Base-by-base conservation (phyloP, 2,888 invertebrate species). In the Scrobipalpa atriplicella region DNA sequence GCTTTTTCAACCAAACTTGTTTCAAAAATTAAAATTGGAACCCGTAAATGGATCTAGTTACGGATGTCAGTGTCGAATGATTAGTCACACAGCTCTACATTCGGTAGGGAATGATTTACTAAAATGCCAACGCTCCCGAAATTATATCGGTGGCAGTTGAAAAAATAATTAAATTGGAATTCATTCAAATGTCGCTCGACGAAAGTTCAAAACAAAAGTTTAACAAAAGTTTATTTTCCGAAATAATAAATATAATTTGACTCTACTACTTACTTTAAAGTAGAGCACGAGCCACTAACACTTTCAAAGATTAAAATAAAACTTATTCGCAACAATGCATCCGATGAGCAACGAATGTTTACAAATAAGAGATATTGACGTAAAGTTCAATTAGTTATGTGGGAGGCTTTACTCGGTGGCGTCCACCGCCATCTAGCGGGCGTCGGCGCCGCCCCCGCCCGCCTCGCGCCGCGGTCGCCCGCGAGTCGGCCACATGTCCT, bases 341-440 rank as follows among this genome's bases (percentile, higher is more conserved):
- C 70, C 11, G 56, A 76, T 62, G 62, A 62, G 47, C 41, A 62
- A 60, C 36, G 11, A 60, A 16, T 62, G 75, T 78, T 75, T 75
- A 83, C 82, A 85, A 88, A 88, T 85, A 86, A 86, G 85, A 87
- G 86, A 85, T 86, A 87, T 88, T 89, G 86, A 90, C 82, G 85
- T 85, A 83, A 86, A 85, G 84, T 87, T 89, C 85, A 89, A 90
- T 89, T 88, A 89, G 86, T 83, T 78, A 80, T 82, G 90, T 90
- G 89, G 90, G 92, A 91, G 92, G 92, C 91, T 90, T 89, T 87
- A 80, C 84, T 84, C 85, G 85, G 82, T 80, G 73, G 78, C 80
- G 80, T 77, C 77, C 81, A 81, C 85, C 86, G 90, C 91, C 90
- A 91, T 90, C 91, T 91, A 90, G 89, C 91, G 90, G 85, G 86